A percentile compares a stretch with the other conserved stretches of the same genome.
Conservation (phyloP, 2,888 invertebrate species). For the Lasioglossum pauxillum region DNA sequence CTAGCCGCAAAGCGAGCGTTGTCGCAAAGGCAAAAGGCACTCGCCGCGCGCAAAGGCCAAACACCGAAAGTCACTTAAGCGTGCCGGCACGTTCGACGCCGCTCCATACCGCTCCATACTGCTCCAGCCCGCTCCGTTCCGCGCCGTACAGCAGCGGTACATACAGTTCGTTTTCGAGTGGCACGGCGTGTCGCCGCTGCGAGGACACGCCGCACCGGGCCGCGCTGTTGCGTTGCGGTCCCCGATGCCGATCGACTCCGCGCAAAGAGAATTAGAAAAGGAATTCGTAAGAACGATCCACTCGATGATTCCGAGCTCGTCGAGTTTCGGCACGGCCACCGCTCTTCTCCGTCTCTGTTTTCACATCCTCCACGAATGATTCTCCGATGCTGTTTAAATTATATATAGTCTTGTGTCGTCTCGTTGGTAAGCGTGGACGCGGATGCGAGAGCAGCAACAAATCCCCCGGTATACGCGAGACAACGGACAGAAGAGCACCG, state of each 20-base stretch:
- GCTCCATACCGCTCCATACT: neutral
- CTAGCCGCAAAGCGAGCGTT: constrained; percentile 68
- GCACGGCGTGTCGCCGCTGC: constrained; percentile 72
- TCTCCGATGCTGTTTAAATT: neutral
- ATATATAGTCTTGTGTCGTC: neutral
- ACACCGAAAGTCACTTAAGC: constrained; percentile 84
- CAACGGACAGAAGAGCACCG: constrained; percentile 21
- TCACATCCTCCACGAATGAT: neutral
- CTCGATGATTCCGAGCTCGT: neutral
- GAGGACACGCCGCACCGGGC: constrained; percentile 38
- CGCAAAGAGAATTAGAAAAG: constrained; percentile 41
- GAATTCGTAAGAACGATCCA: constrained; percentile 44
- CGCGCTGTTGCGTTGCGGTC: constrained; percentile 56
- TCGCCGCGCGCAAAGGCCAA: constrained; percentile 75
- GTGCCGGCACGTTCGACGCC: constrained; percentile 74
- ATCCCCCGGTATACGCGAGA: constrained; percentile 66
- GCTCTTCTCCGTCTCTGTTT: neutral
- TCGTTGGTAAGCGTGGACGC: neutral
- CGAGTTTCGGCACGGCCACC: neutral
- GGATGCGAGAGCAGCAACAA: constrained; percentile 56
- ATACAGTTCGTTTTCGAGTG: constrained; percentile 67
- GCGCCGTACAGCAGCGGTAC: constrained; percentile 64
- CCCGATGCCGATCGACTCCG: constrained; percentile 59
- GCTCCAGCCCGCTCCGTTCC: constrained; percentile 29
- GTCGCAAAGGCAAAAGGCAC: constrained; percentile 76